Evolutionary conservation across 2,797 vertebrate species (phyloP).

Genomic region (Muscicapa striata): DNA sequence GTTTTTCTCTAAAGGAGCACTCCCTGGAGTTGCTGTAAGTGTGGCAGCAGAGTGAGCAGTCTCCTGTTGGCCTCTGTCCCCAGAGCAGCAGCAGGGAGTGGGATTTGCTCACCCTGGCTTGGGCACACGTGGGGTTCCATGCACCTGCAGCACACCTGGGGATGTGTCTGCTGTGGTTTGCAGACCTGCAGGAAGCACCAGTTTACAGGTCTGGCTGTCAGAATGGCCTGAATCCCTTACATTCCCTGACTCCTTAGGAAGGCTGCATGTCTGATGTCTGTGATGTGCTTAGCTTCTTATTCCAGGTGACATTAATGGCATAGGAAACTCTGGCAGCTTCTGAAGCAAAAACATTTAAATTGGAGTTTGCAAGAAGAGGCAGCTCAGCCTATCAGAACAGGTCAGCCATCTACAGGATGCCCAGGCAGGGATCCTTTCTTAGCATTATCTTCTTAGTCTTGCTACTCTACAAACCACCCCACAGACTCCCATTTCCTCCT

Average conservation of each 20-base stretch:
- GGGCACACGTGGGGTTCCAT: rapidly evolving
- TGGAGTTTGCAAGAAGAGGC: neutral
- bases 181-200: neutral
- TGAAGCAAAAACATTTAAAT: neutral
- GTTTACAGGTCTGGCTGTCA: neutral
- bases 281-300: neutral
- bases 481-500: neutral
- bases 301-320: neutral
- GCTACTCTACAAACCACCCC: neutral
- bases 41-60: neutral
- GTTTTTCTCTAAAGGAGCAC: neutral
- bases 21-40: neutral
- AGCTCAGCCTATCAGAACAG: neutral
- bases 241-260: neutral
- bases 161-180: neutral
- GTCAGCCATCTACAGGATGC: neutral
- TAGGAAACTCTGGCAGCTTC: neutral
- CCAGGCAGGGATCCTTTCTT: neutral
- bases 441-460: neutral
- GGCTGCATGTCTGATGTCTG: neutral
- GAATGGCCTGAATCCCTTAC: neutral
- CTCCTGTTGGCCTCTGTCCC: neutral
- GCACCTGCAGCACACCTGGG: neutral
- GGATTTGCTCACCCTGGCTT: neutral
- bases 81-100: rapidly evolving